Conservation (phyloP, 2,888 invertebrate genomes). For the Pachycephus smyrnensis region DNA sequence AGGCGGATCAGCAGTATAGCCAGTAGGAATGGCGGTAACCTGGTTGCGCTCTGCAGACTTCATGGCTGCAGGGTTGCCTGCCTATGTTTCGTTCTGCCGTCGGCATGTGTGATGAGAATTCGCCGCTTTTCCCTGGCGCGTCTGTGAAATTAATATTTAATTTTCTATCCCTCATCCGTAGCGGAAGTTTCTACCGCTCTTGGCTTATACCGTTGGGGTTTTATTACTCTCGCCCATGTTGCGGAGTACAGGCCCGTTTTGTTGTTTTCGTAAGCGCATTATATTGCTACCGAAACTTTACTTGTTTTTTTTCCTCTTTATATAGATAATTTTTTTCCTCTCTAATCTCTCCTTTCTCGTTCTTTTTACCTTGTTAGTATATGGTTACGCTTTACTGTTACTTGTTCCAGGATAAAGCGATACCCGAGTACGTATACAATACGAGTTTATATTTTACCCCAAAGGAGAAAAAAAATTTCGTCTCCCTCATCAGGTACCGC, state of each 20-base stretch:
- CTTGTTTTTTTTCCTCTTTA: background rate
- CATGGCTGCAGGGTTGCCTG: background rate
- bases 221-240: constrained; percentile 37
- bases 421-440: background rate
- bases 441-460: background rate
- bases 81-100: constrained; percentile 7
- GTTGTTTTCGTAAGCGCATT: constrained; percentile 16
- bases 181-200: constrained; percentile 43
- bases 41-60: background rate
- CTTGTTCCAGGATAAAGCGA: background rate
- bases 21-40: background rate
- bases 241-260: constrained; percentile 28
- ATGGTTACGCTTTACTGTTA: background rate
- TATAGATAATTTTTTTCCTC: constrained; percentile 30
- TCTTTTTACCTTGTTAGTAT: background rate
- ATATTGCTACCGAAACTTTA: constrained; percentile 4
- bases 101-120: constrained; percentile 51
- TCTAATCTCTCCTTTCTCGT: constrained; percentile 31
- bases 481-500: background rate
- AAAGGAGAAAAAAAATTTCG: background rate
- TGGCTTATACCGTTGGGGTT: constrained; percentile 41
- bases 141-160: constrained; percentile 60
- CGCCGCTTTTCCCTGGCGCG: constrained; percentile 35
- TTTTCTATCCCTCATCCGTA: constrained; percentile 54
- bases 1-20: constrained; percentile 11